Evolutionary conservation across 1,140 invertebrate species (phyloP), one percentile per base, ranked within the genome.

Genomic region (Atta cephalotes): DNA sequence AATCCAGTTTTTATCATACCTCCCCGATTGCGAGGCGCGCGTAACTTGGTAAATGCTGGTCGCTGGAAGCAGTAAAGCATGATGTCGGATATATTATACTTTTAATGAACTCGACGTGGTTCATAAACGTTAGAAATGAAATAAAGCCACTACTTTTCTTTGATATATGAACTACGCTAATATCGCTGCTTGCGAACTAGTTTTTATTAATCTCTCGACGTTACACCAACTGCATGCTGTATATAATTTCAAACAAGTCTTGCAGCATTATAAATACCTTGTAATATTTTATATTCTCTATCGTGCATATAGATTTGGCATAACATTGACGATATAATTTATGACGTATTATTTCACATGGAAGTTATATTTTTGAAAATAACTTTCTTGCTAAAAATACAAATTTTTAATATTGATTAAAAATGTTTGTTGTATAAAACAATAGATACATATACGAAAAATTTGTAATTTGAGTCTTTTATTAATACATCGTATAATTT

Each of bases 41-140:
- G 45, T 84, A 84, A 84, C 80, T 84, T 74, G 56, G 70, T 84
- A 84, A 84, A 84, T 76, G 80, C 70, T 31, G 68, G 80, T 72
- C 80, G 68, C 68, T 63, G 70, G 80, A 62, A 84, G 80, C 45
- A 62, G 70, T 84, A 84, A 84, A 84, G 56, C 58, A 84, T 39
- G 70, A 84, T 84, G 80, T 58, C 39, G 80, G 70, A 62, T 74
- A 74, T 84, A 84, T 84, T 84, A 74, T 74, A 84, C 70, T 74
- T 84, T 84, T 84, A 84, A 84, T 84, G 71, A 84, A 62, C 80
- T 84, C 70, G 70, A 84, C 80, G 68, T 84, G 56, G 70, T 84
- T 84, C 80, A 74, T 84, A 84, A 84, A 84, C 70, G 80, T 84
- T 84, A 74, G 80, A 49, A 84, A 84, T 84, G 80, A 84, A 84